Evolutionary conservation across 2,888 invertebrate species (phyloP).

Genomic region (Alitta virens): DNA sequence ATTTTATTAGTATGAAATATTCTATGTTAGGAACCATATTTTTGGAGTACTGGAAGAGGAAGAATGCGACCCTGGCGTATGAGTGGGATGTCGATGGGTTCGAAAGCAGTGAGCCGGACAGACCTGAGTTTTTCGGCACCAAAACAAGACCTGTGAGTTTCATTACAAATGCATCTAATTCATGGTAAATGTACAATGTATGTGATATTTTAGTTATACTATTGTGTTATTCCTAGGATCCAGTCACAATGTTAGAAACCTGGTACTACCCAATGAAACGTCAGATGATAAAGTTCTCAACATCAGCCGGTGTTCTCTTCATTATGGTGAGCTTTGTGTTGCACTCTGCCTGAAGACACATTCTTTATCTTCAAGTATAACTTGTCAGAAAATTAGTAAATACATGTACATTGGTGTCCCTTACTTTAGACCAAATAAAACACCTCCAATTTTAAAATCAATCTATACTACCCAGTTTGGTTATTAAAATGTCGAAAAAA

Average conservation of each 20-base stretch:
- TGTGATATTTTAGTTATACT: no score
- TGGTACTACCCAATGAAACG: constrained; percentile 54
- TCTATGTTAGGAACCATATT: constrained; percentile 29
- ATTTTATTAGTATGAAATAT: no score
- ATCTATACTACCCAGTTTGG: no score
- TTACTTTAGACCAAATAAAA: no score
- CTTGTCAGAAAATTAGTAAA: no score
- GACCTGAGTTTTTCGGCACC: constrained; percentile 54
- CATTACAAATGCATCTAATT: neutral
- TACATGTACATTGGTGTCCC: no score
- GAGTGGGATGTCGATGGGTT: constrained; percentile 59
- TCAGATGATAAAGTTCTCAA: constrained; percentile 43
- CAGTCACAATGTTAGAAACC: constrained; percentile 37
- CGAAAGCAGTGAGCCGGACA: constrained; percentile 57
- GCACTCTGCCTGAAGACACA: no score
- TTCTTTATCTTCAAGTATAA: no score
- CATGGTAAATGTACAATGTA: neutral
- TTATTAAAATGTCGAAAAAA: no score
- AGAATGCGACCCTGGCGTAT: constrained; percentile 53
- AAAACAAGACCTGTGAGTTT: constrained; percentile 17
- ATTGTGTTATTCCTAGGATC: constrained; percentile 14
- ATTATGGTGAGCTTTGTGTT: constrained; percentile 44
- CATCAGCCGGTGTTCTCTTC: constrained; percentile 48
- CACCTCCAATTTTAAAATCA: no score
- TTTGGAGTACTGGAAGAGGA: constrained; percentile 52